Evolutionary conservation across 1,140 invertebrate genomes (phyloP).

Genomic region (Eueides isabella): DNA sequence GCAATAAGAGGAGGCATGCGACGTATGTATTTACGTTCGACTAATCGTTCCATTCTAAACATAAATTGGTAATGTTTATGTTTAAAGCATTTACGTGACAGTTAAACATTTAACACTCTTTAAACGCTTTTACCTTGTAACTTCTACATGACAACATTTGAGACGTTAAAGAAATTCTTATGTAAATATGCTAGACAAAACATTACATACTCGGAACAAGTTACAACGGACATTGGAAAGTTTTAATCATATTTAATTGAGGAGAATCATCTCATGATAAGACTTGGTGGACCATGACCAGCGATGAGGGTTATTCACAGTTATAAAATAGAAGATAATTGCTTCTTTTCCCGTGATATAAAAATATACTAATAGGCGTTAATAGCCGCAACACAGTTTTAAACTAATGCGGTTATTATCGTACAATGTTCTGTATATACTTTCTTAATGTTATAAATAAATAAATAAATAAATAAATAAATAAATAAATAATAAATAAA

Average conservation of each 20-base stretch:
- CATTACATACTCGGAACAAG: conserved; percentile 4
- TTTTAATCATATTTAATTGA: conserved; percentile 12
- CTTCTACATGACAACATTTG: conserved; percentile 19
- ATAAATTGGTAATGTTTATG: conserved; percentile 34
- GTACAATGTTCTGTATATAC: too few species aligned
- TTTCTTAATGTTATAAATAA: too few species aligned
- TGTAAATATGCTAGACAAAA: conserved; percentile 20
- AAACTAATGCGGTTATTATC: too few species aligned
- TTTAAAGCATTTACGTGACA: conserved; percentile 32
- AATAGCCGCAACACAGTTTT: too few species aligned
- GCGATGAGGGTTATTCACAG: too few species aligned
- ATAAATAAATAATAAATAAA: too few species aligned
- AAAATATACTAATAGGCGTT: too few species aligned
- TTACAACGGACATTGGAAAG: conserved; percentile 13
- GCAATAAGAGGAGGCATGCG: conserved; percentile 22
- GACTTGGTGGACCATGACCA: background rate
- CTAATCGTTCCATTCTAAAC: conserved; percentile 25
- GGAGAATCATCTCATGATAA: conserved; percentile 1
- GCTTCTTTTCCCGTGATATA: background rate
- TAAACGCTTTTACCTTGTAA: conserved; percentile 25
- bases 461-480: too few species aligned
- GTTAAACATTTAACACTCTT: conserved; percentile 33
- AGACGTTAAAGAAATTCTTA: conserved; percentile 14
- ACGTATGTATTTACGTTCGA: conserved; percentile 24
- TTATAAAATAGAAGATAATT: background rate